Percentiles rank a stretch among this genome's conserved stretches.
Conservation (phyloP, 2,797 vertebrate species). For the Coilia nasus region DNA sequence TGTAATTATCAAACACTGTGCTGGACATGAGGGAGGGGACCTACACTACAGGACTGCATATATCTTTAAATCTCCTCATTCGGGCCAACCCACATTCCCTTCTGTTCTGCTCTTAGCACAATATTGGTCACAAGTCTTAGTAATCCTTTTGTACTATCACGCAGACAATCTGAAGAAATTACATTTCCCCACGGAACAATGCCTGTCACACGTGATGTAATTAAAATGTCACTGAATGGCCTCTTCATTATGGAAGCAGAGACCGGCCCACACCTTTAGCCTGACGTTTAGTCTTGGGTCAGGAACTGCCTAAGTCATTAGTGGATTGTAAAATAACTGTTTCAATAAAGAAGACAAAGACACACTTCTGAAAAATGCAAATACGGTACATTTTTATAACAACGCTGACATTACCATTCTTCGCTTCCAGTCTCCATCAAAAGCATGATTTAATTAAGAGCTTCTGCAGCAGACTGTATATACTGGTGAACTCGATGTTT, state of each 20-base stretch:
- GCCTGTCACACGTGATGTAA: not conserved
- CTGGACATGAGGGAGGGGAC: not conserved
- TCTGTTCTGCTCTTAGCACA: not conserved
- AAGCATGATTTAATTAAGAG: not conserved
- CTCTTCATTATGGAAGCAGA: not conserved
- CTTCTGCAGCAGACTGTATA: not conserved
- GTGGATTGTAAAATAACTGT: not conserved
- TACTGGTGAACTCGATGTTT: not conserved
- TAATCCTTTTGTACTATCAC: not conserved
- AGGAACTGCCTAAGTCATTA: constrained; percentile 7
- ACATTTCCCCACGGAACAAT: not conserved
- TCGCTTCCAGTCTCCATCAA: not conserved
- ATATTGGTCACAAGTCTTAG: not conserved
- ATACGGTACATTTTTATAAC: not conserved
- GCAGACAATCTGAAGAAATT: not conserved
- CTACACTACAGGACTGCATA: not conserved
- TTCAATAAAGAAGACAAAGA: not conserved
- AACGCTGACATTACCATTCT: constrained; percentile 21
- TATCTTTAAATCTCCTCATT: not conserved
- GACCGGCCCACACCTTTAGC: not conserved
- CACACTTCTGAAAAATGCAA: not conserved
- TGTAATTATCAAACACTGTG: not conserved
- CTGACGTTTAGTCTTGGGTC: not conserved
- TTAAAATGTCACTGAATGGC: constrained; percentile 14
- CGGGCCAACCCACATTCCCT: not conserved